Evolutionary conservation across 2,888 invertebrate species (phyloP), one percentile per base, ranked within the genome.

Genomic region (Parnassius smintheus): DNA sequence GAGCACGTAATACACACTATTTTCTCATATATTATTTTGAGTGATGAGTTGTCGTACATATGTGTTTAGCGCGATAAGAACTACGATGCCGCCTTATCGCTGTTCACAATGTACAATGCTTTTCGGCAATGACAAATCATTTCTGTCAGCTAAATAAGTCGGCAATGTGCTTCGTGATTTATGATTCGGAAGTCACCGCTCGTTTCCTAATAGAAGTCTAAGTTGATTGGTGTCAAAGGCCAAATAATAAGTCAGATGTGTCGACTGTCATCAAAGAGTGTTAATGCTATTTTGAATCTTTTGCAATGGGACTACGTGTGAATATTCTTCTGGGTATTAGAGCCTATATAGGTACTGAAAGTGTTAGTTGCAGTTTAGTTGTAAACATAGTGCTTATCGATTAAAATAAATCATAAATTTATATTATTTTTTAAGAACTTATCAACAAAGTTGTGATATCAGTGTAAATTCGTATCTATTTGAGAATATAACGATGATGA

Each of bases 221-320:
- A 71, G 76, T 76, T 82, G 82, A 86, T 84, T 82, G 80, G 75
- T 74, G 82, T 76, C 79, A 78, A 65, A 77, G 84, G 77, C 69
- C 83, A 59, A 74, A 70, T 69, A 75, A 78, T 80, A 78, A 68
- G 71, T 73, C 71, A 66, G 62, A 55, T 63, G 68, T 61, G 51
- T 44, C 59, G 53, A 55, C 55, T 49, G 54, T 54, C 12, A 55
- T 50, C 48, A 9, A 22, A 12, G 22, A 46, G 18, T 46, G 58
- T 55, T 42, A 22, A 13, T 59, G 18, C 49, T 22, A 59, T 50
- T 64, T 52, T 64, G 51, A 56, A 57, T 18, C 13, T 35, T 65
- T 61, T 53, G 2, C 0, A 2, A 3, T 48, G 8, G 22, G 18
- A n/a, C 11, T 58, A 55, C 45, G 61, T 8, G 11, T 13, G 9